Base-by-base conservation (phyloP, 2,797 vertebrate species). In the Cynopterus sphinx region DNA sequence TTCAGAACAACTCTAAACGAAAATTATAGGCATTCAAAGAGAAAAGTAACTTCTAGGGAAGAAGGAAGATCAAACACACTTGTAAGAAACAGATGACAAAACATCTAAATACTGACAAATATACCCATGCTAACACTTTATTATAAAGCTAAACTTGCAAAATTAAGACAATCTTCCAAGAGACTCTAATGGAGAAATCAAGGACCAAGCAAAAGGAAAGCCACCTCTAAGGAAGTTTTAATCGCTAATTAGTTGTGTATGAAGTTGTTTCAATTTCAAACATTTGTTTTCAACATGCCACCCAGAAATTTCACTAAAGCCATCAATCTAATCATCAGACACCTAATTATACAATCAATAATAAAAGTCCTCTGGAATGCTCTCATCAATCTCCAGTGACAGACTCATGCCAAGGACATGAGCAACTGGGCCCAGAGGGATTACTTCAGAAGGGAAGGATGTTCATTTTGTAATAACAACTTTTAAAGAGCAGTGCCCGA, bases 341-440 rank as follows among this genome's bases (percentile, higher is more conserved):
- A 81, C n/a, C 36, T 87, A 96, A 97, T 94, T 82, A 91, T 77
- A 89, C 17, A 94, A 97, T 95, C 87, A 95, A 94, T 92, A 96
- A 92, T 83, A 94, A 97, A 96, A 95, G 55, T 70, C 88, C 71
- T 95, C 79, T 41, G 74, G 28, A 92, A 96, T 41, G n/a, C 59
- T 93, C 82, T 79, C 88, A 74, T 95, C 95, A 91, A 81, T 91
- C 92, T 97, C 93, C n/a, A 81, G 6, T 81, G 78, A 95, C 86
- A 96, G 78, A 86, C 57, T 79, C 75, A 43, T 73, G 83, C 78
- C 92, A 96, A 91, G 87, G 90, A 96, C 81, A 63, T 5, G 39
- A 92, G 63, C 68, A 90, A n/a, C 77, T 39, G 15, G 86, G 63
- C 46, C 83, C 75, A 71, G 6, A 96, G 61, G 85, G 41, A 43